Evolutionary conservation across 2,113 vertebrate genomes (phyloP).

Genomic region (Sebastes fasciatus): DNA sequence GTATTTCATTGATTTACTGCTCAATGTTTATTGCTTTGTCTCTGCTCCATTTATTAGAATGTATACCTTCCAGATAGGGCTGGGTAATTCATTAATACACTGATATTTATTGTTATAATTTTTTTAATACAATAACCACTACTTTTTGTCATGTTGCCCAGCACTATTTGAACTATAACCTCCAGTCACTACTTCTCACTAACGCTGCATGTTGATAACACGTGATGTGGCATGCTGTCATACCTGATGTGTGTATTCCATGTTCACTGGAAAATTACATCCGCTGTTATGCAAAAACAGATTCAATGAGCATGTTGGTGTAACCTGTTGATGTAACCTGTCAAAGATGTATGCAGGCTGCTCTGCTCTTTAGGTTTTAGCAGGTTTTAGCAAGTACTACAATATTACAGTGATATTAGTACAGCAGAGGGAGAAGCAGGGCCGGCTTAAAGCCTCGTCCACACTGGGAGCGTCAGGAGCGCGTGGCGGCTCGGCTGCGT

Average conservation of each 20-base stretch:
- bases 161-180: too few species aligned
- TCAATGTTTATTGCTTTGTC: not conserved
- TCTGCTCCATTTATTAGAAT: constrained; percentile 1
- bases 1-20: not conserved
- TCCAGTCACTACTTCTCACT: not conserved
- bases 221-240: constrained; percentile 34
- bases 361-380: not conserved
- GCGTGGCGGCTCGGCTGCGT: too few species aligned
- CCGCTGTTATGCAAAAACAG: not conserved
- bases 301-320: not conserved
- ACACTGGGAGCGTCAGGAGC: too few species aligned
- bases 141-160: not conserved
- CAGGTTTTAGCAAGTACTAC: not conserved
- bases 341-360: constrained; percentile 4
- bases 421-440: not conserved
- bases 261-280: not conserved
- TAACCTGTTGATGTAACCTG: not conserved
- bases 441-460: too few species aligned
- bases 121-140: not conserved
- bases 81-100: not conserved
- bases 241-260: not conserved
- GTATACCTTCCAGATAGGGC: not conserved
- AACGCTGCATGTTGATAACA: constrained; percentile 33
- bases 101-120: not conserved
- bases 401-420: not conserved